Percentiles rank a stretch among this genome's conserved stretches.
Evolutionary conservation across 2,888 invertebrate genomes (phyloP).

Genomic region (Drosophila lutescens): DNA sequence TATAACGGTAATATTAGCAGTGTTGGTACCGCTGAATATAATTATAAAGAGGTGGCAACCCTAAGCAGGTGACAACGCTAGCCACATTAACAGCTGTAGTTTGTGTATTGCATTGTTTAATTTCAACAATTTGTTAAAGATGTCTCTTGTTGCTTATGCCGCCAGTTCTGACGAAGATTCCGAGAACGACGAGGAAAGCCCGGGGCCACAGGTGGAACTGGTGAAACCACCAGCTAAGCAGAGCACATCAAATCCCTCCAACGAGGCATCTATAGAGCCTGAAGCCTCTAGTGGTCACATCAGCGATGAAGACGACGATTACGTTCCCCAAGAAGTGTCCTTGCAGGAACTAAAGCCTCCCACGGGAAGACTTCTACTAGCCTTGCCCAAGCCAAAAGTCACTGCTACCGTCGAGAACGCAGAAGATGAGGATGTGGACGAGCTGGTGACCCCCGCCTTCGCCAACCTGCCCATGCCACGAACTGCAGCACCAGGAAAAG

Average conservation of each 20-base stretch:
- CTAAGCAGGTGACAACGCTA: not conserved
- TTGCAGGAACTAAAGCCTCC: conserved; percentile 46
- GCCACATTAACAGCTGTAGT: conserved; percentile 16
- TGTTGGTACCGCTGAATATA: not conserved
- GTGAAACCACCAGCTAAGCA: conserved; percentile 19
- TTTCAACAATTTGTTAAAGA: conserved; percentile 59
- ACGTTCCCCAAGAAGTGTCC: conserved; percentile 52
- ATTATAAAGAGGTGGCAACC: not conserved
- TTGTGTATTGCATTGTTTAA: not conserved
- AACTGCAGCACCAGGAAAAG: not conserved
- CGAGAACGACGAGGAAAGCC: conserved; percentile 68
- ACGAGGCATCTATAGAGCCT: not conserved
- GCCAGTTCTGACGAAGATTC: conserved; percentile 85
- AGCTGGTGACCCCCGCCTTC: conserved; percentile 66
- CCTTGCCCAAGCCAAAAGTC: conserved; percentile 78
- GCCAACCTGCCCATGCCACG: conserved; percentile 81
- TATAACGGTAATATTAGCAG: conserved; percentile 7
- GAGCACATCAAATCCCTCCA: not conserved
- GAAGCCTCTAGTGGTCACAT: conserved; percentile 70
- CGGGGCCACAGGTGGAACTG: conserved; percentile 21
- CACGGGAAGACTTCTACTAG: conserved; percentile 48
- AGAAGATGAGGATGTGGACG: conserved; percentile 23
- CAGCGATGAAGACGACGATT: conserved; percentile 81
- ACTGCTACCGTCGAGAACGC: conserved; percentile 2
- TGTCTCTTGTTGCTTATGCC: conserved; percentile 88